Conservation (phyloP, 2,888 invertebrate species). For the Cyclophora albipunctata region DNA sequence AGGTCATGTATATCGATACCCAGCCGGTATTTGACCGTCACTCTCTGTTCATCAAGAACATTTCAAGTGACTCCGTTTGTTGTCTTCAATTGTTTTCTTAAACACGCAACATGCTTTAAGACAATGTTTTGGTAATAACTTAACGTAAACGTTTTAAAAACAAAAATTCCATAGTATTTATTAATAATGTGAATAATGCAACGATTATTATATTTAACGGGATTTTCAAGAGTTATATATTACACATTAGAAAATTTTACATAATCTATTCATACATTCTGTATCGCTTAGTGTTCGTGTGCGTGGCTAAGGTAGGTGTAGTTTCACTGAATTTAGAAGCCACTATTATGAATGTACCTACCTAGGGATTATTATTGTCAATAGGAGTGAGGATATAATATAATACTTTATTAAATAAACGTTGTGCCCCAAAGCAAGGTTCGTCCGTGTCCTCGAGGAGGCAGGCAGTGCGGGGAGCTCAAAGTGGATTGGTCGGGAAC, state of each 20-base stretch:
- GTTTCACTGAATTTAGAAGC: conserved; percentile 4
- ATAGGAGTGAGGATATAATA: conserved; percentile 12
- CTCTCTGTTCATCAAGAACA: too few species aligned
- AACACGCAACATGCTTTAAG: conserved; percentile 59
- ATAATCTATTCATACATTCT: conserved; percentile 38
- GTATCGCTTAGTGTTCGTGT: conserved; percentile 18
- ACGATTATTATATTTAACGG: conserved; percentile 21
- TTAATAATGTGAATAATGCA: conserved; percentile 32
- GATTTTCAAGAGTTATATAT: conserved; percentile 25
- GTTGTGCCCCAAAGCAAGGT: background rate
- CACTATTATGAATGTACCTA: conserved; percentile 9
- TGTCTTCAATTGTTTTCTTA: too few species aligned
- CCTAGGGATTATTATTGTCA: conserved; percentile 21
- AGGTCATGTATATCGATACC: too few species aligned
- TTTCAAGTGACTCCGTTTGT: too few species aligned
- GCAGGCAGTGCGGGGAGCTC: background rate
- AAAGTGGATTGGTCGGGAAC: conserved; percentile 4
- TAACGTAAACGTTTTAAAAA: too few species aligned
- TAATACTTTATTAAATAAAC: background rate
- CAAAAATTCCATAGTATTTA: too few species aligned
- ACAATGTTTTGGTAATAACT: conserved; percentile 29
- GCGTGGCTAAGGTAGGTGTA: conserved; percentile 7
- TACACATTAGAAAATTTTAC: conserved; percentile 19
- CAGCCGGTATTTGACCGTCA: too few species aligned
- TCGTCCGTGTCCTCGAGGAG: background rate